A percentile compares a stretch with the other conserved stretches of the same genome.
Conservation (phyloP, 1,140 invertebrate genomes). For the Doryteuthis pealeii region DNA sequence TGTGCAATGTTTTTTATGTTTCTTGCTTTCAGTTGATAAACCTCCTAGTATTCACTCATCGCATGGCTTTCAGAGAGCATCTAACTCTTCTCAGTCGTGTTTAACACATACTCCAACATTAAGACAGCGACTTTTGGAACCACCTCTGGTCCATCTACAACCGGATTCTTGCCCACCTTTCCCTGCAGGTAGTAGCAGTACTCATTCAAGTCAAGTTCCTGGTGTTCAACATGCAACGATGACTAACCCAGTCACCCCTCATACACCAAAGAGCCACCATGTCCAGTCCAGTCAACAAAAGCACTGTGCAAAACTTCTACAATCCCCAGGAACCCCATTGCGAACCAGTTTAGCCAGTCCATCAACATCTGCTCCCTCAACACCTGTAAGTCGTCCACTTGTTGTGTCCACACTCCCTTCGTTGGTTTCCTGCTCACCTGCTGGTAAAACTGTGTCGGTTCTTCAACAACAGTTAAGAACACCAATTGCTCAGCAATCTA, state of each 20-base stretch:
- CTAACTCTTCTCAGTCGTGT: constrained; percentile 30
- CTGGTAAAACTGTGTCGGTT: constrained; percentile 12
- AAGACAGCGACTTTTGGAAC: constrained; percentile 49
- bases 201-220: constrained; percentile 4
- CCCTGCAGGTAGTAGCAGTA: constrained; percentile 33
- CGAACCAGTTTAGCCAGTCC: neutral
- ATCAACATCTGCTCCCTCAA: neutral
- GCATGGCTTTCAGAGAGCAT: constrained; percentile 27
- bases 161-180: constrained; percentile 38
- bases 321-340: neutral
- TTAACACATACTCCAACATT: constrained; percentile 42
- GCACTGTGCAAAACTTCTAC: neutral
- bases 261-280: neutral
- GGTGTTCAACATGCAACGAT: constrained; percentile 18
- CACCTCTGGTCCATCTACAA: constrained; percentile 37
- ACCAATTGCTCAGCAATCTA: constrained; percentile 12
- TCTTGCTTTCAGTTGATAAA: constrained; percentile 53
- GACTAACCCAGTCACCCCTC: constrained; percentile 6
- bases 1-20: constrained; percentile 25
- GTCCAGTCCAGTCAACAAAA: constrained; percentile 6
- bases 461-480: constrained; percentile 19
- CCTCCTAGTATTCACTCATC: constrained; percentile 38
- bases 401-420: constrained; percentile 1
- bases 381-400: constrained; percentile 16
- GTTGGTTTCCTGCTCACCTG: constrained; percentile 3